Base-by-base conservation (phyloP, 2,113 vertebrate species). In the Pholis gunnellus region DNA sequence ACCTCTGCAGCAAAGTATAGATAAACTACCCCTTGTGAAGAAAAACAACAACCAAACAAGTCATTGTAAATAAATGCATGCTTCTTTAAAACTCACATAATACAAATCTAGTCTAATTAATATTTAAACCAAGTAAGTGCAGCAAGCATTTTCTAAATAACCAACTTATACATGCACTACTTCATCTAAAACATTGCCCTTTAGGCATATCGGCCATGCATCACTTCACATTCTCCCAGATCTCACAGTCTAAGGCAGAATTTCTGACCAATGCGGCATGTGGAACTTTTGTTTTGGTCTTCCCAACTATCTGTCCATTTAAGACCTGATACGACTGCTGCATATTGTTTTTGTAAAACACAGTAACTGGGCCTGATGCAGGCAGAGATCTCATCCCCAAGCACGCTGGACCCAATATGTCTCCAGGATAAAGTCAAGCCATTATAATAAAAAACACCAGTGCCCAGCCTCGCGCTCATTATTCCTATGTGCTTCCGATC, bases 381-480 rank as follows among this genome's bases (percentile, higher is more conserved):
- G 44, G 52, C 57, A 75, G 64, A 84, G 80, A 83, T 74, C 29
- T 74, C 78, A 81, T 88, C 78, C 79, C 70, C 75, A 77, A 76
- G 75, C 48, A 75, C 80, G 70, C 42, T 76, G 86, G 90, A 72
- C 79, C 65, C 68, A 85, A 81, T 83, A 81, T 79, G 81, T 86
- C 82, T 84, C 20, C 22, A 22, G 85, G 83, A 89, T 88, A 75
- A 89, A 85, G 81, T 84, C 67, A 84, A 84, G 88, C 88, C 74
- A 69, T 72, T 63, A 81, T 66, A 80, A 79, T 57, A 50, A 79
- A 83, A 65, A 76, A 67, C 38, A 66, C 73, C 73, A 20, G 38
- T 60, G 4, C 38, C 46, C 8, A 20, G 72, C 63, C 79, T 56
- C 27, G 7, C 40, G 74, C 64, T 72, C 36, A 5, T 75, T 75